phyloP scores from a whole-genome alignment of 2,797 vertebrate genomes.

The Remorina albescens region DNA sequence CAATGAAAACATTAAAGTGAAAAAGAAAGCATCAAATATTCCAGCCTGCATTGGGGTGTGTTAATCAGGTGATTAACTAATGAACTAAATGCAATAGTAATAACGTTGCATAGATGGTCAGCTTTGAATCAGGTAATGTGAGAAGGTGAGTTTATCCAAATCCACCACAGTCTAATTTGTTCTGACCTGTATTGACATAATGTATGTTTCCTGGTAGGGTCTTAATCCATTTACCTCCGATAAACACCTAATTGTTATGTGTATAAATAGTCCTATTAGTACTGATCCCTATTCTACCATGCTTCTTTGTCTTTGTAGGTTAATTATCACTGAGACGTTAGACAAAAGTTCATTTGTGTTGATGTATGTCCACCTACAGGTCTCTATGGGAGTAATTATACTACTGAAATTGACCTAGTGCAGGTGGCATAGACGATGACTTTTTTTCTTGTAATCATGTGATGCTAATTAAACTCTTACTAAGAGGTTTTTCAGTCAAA shows the following conservation, averaged over 20 bases:
- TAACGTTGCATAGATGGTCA: background rate
- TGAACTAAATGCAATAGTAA: background rate
- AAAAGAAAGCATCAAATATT: too few relatives aligned
- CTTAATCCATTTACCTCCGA: constrained; percentile 50
- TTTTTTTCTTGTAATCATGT: background rate
- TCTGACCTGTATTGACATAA: constrained; percentile 33
- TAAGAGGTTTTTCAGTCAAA: background rate
- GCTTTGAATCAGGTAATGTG: background rate
- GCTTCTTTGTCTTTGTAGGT: background rate
- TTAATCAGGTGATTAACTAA: background rate
- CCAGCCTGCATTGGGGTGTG: background rate
- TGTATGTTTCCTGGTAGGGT: constrained; percentile 3
- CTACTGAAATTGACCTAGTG: background rate
- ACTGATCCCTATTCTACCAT: background rate
- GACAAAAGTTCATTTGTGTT: background rate
- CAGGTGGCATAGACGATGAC: background rate
- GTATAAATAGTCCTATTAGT: constrained; percentile 10
- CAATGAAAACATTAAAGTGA: too few relatives aligned
- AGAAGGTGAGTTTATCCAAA: background rate
- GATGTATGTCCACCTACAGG: background rate
- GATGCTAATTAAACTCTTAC: background rate
- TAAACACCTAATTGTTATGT: constrained; percentile 41
- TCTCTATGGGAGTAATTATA: background rate
- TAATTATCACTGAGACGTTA: background rate
- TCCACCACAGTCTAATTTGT: background rate